Evolutionary conservation across 2,113 vertebrate species (phyloP), one percentile per base, ranked within the genome.

Genomic region (Fregata magnificens): DNA sequence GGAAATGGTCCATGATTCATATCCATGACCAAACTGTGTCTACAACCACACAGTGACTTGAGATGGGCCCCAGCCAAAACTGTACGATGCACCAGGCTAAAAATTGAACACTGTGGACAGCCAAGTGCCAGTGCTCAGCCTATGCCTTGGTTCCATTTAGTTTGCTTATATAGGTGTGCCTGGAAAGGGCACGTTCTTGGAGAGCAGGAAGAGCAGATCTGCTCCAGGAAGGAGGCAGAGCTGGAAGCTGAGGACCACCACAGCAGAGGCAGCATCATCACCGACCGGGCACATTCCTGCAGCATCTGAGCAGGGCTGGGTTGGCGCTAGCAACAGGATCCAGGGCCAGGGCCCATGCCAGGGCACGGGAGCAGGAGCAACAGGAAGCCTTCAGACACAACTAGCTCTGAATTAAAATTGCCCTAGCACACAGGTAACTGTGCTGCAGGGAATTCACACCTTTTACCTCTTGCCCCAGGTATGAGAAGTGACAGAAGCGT

Each of bases 221-320:
- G 11, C 34, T 59, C 53, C 34, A 47, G 45, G 50, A 78, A 40
- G 19, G 16, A 62, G 14, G 14, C 28, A 18, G 34, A 52, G 19
- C 40, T 70, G 53, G 16, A 28, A 76, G 24, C 29, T 50, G 56
- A 67, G 66, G n/a, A 47, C 4, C 12, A 31, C 8, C 13, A 8
- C 12, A 40, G 16, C 17, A 69, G 20, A 77, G 31, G 36, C 29
- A 59, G 22, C 2, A 0, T 10, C 7, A 1, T 26, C 78, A 40
- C 13, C 8, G 8, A 21, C 11, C 2, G 1, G 16, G 10, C 11
- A 25, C 16, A 16, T n/a, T 61, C n/a, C 18, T 0, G 1, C 52
- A 50, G 52, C 25, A 19, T 8, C 47, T 67, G 36, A 73, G 29
- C 31, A 40, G 11, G 25, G 8, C 40, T 9, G 7, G 24, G 11